Evolutionary conservation across 1,140 invertebrate genomes (phyloP).

Genomic region (Polypedilum vanderplanki): DNA sequence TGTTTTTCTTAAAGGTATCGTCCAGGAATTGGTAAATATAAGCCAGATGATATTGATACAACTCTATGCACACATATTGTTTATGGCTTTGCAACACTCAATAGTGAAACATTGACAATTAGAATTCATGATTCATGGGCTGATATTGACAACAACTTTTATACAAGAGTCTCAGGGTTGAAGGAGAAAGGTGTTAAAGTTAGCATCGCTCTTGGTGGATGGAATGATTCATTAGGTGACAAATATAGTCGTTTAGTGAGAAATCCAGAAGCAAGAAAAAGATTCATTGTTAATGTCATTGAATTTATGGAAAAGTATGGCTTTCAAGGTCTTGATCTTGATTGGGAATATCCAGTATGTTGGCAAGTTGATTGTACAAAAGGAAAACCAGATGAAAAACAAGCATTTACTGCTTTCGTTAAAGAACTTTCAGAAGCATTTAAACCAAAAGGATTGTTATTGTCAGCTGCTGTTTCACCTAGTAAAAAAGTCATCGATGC

Average conservation of each 20-base stretch:
- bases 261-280: slow-evolving; percentile 56
- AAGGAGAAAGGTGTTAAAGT: slow-evolving; percentile 44
- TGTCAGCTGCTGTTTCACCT: slow-evolving; percentile 78
- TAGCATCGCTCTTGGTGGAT: slow-evolving; percentile 65
- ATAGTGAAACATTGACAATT: slow-evolving; percentile 52
- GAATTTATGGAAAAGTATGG: slow-evolving; percentile 70
- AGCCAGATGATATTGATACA: slow-evolving; percentile 58
- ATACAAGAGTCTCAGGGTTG: slow-evolving; percentile 68
- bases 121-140: slow-evolving; percentile 61
- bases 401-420: slow-evolving; percentile 62
- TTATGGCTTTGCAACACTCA: slow-evolving; percentile 63
- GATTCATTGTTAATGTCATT: slow-evolving; percentile 66
- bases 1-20: too few relatives aligned
- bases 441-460: slow-evolving; percentile 57
- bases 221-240: slow-evolving; percentile 81
- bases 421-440: slow-evolving; percentile 65
- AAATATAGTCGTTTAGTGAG: slow-evolving; percentile 79
- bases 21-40: slow-evolving; percentile 54
- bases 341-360: slow-evolving; percentile 76
- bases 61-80: slow-evolving; percentile 66
- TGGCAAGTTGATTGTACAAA: slow-evolving; percentile 73
- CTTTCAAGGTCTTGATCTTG: slow-evolving; percentile 80
- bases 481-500: slow-evolving; percentile 72
- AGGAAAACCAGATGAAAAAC: slow-evolving; percentile 67
- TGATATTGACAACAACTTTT: slow-evolving; percentile 66